Base-by-base conservation (phyloP, 2,113 vertebrate genomes). In the Craseonycteris thonglongyai region DNA sequence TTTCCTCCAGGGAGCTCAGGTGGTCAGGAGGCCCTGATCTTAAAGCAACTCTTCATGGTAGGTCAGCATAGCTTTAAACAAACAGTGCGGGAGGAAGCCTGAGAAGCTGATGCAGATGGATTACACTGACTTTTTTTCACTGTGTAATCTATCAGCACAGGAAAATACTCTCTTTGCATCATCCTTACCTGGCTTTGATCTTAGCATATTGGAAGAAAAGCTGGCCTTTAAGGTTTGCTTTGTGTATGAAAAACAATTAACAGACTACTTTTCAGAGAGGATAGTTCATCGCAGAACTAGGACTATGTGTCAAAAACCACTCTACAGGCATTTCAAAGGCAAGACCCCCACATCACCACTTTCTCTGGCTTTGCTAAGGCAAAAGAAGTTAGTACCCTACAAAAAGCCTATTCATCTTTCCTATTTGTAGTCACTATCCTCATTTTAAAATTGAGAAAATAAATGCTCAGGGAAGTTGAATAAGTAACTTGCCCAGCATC, bases 71-170 rank as follows among this genome's bases (percentile, higher is more conserved):
- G 38, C 35, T 82, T 86, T 69, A 88, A 95, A 94, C 47, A 94
- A 82, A 94, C 30, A 40, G 28, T 88, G 13, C 87, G 40, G 71
- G 63, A 45, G 18, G 40, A 94, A 69, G 38, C 61, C 58, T 30
- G 7, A 79, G 71, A 69, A 72, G 56, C 42, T 42, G 65, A 72
- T 51, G 19, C 35, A 82, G 54, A 89, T 15, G 26, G 83, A 82
- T 94, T 81, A 58, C 63, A 88, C 89, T 89, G 88, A 90, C 65
- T 75, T 96, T 45, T 88, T 93, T 54, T 91, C 69, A 56, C 24
- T 66, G 19, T 71, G 18, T 12, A 35, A 90, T 91, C 58, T 7
- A 81, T 93, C 80, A 93, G 35, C 88, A 72, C 69, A 92, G 79
- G 86, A 78, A 93, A 94, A 91, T 38, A 6, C 47, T 81, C 69